Base-by-base conservation (phyloP, 2,113 vertebrate genomes). In the Datnioides undecimradiatus region DNA sequence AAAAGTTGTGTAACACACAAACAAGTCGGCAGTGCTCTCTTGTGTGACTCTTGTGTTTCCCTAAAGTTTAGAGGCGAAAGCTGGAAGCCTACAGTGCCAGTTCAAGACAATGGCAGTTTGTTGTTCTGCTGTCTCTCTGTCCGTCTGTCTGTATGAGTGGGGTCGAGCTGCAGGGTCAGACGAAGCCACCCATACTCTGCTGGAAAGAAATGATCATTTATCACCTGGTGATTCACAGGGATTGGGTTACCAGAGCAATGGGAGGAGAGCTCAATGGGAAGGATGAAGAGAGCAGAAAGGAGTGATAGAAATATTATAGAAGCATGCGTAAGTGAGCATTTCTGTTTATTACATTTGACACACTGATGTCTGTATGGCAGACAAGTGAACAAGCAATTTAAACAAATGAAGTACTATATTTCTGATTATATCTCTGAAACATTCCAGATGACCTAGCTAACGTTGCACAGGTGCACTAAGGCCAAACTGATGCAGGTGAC, bases 191-290 rank as follows among this genome's bases (percentile, higher is more conserved):
- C 91, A 86, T 88, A 88, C 90, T 90, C 87, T 88, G 82, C 86
- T 91, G 91, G 90, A 93, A 92, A 95, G 90, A 93, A 92, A 92
- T 93, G 83, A 91, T 92, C 91, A 93, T 95, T 95, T 95, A 94
- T 94, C 93, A 95, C 93, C 87, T 91, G 88, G 57, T 91, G 90
- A 94, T 94, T 95, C 91, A 92, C 82, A 55, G 83, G 83, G 89
- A 91, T 95, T 85, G 80, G 73, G 90, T 94, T 93, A 92, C 93
- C 38, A 60, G 57, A 76, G 84, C 36, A 57, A 79, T 80, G 45
- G 70, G 55, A 68, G 54, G 73, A 80, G 73, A 58, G 67, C 69
- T 78, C 80, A 79, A 70, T 65, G 83, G 31, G 43, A 64, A 25
- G 3, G 60, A 65, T 70, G 64, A 52, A 73, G 23, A 63, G 40